phyloP scores from a whole-genome alignment of 2,113 vertebrate genomes.

The Pungitius pungitius region DNA sequence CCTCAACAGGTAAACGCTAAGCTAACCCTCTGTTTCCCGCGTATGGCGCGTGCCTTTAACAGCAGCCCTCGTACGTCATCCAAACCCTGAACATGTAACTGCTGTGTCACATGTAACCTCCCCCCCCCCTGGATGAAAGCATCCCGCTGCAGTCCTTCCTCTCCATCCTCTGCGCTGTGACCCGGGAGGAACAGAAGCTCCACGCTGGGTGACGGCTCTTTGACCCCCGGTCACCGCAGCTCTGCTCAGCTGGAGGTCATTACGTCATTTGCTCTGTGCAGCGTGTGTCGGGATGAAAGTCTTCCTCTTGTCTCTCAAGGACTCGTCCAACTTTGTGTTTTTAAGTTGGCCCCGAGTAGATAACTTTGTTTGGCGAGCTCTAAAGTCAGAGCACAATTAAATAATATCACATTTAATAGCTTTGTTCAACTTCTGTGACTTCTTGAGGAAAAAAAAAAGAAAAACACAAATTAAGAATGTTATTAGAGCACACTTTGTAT shows the following conservation, averaged over 20 bases:
- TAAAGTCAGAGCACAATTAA: slow-evolving; percentile 29
- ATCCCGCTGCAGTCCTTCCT: too few relatives aligned
- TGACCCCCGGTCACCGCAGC: background rate
- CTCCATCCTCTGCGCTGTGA: background rate
- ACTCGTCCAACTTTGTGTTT: background rate
- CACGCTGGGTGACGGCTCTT: background rate
- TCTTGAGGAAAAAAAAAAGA: background rate
- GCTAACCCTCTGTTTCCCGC: too few relatives aligned
- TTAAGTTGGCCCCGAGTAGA: background rate
- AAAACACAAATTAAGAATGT: background rate
- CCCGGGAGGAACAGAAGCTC: background rate
- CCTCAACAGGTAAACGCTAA: too few relatives aligned
- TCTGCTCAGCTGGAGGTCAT: slow-evolving; percentile 16
- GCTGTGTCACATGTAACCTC: background rate
- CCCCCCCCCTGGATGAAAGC: too few relatives aligned
- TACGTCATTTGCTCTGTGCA: slow-evolving; percentile 20
- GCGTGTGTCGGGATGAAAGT: slow-evolving; percentile 32
- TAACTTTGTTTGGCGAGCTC: slow-evolving; percentile 12
- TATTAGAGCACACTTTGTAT: slow-evolving; percentile 10
- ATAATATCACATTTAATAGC: slow-evolving; percentile 22
- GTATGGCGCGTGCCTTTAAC: too few relatives aligned
- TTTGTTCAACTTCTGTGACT: slow-evolving; percentile 3
- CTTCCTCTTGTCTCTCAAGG: background rate
- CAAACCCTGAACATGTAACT: background rate
- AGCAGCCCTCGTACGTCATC: too few relatives aligned